These are phyloP conservation scores for Rhinolophus ferrumequinum DNA, from an alignment of 2,113 vertebrate species.

Conservation along the genomic window DNA sequence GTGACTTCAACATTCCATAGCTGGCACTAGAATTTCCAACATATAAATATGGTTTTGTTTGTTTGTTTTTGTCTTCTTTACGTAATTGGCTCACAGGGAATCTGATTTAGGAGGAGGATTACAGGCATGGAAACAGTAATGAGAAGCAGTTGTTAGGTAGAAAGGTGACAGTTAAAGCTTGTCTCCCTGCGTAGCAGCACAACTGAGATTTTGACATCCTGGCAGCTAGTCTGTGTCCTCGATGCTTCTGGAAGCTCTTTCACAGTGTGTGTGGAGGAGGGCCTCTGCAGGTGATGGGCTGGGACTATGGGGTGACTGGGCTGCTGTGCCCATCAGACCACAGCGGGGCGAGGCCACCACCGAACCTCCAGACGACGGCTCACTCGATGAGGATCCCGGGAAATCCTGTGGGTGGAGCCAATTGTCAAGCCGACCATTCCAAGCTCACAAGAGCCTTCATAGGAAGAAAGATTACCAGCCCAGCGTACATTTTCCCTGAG, in stretches of 20 bases:
- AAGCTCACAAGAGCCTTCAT: neutral
- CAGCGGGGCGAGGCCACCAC: neutral
- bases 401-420: neutral
- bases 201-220: neutral
- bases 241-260: neutral
- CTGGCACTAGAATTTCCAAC: neutral
- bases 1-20: neutral
- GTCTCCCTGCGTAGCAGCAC: neutral
- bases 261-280: neutral
- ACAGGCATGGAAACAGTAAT: neutral
- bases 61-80: neutral
- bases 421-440: neutral
- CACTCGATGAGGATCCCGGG: neutral
- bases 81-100: neutral
- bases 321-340: neutral
- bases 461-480: neutral
- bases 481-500: neutral
- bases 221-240: neutral
- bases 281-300: neutral
- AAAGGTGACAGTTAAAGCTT: neutral
- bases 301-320: too few species aligned
- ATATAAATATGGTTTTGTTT: neutral
- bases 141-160: neutral
- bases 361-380: too few species aligned
- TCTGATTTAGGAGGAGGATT: conserved; percentile 15